Base-by-base conservation (phyloP, 2,797 vertebrate species). In the Parambassis ranga region DNA sequence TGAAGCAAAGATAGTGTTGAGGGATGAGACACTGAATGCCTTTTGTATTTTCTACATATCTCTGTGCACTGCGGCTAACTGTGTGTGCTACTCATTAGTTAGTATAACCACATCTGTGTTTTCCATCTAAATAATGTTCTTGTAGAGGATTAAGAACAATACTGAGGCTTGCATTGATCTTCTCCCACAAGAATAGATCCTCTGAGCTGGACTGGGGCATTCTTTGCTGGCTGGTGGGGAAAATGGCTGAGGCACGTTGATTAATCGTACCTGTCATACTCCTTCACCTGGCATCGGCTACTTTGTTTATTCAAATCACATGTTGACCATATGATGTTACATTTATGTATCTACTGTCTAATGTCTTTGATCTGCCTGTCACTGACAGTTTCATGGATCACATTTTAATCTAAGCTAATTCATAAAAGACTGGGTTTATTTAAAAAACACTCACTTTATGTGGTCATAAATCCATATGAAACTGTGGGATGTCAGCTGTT, bases 71-170 rank as follows among this genome's bases (percentile, higher is more conserved):
- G 41, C 3, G 41, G 50, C 10, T 31, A 9, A 19, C 14, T 32
- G 31, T 71, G 50, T 78, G 66, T 80, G 75, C n/a, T 66, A 60
- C 73, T 70, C 51, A 64, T 76, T 82, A 62, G 77, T 67, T 64
- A 38, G 24, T 30, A 8, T 65, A 71, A 65, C 74, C 68, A 63
- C 71, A 71, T 78, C 61, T 65, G 59, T 48, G 48, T 65, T 53
- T n/a, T 13, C 28, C 41, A 47, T 78, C 61, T 49, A 55, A 84
- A 65, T 62, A 59, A 15, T 35, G 28, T 27, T 52, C 60, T 48
- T 58, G 57, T 77, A 19, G 32, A 16, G 53, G 52, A 67, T 60
- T 35, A 70, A 2, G 38, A 50, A 66, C 51, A 74, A 68, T 48
- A 36, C 58, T n/a, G n/a, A n/a, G n/a, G 16, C 16, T 11, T n/a